Base-by-base conservation (phyloP, 2,113 vertebrate species). In the Marmota monax region DNA sequence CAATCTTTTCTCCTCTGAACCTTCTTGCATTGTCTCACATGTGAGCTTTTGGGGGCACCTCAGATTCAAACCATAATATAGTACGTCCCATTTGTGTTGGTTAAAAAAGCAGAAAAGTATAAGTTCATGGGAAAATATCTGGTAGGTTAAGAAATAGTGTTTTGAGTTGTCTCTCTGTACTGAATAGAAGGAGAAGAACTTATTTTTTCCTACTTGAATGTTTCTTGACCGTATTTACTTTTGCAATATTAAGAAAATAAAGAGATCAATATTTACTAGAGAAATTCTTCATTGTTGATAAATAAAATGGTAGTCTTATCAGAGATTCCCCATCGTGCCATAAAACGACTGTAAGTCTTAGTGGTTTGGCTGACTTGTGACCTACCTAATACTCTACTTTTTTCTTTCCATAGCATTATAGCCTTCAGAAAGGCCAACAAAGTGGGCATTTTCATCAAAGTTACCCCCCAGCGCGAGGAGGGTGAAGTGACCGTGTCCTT, bases 401-500 rank as follows among this genome's bases (percentile, higher is more conserved):
- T 92, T 96, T 72, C 65, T 84, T 93, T 77, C 95, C 88, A 6
- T 98, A 99, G 99, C 17, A 91, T 99, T 25, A 99, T 99, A 96
- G 99, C 99, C 97, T 99, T 99, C 97, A 98, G 99, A 98, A 99
- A 99, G 98, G 99, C 99, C 98, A 99, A 99, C 96, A 99, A 99
- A 98, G 99, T 99, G 27, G 99, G 99, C 78, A 99, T 99, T 98
- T 99, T 99, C 99, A 99, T 99, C 99, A 99, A 99, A 98, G 99
- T 99, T 92, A 99, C 99, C 70, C 99, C 99, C 0, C 99, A 99
- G 97, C 98, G 98, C 73, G 99, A 99, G 83, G 99, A 99, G 70
- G 99, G 98, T 0, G 99, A 99, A 34, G 99, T 99, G 98, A 99
- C 98, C 0, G 99, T 99, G 94, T 99, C 99, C 76, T 99, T 99